Conservation (phyloP, 2,113 vertebrate genomes). For the Neopipo cinnamomea region DNA sequence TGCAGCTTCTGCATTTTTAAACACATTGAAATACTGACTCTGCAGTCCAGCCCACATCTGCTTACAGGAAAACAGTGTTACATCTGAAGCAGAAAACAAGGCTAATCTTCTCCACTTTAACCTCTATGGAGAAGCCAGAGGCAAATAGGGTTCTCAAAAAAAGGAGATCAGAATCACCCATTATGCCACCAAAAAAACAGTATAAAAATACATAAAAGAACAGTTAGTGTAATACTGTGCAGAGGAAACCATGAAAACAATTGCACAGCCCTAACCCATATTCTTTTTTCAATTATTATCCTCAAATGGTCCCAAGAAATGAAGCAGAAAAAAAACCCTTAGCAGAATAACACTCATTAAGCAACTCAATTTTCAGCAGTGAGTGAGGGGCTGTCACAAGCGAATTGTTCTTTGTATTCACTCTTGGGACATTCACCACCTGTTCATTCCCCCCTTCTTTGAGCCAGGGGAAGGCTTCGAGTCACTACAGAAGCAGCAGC, state of each 20-base stretch:
- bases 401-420: neutral
- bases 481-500: neutral
- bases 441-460: neutral
- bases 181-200: neutral
- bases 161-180: neutral
- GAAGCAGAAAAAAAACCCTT: constrained; percentile 39
- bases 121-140: neutral
- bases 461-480: neutral
- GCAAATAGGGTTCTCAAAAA: neutral
- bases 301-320: constrained; percentile 27
- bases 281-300: constrained; percentile 13
- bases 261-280: neutral
- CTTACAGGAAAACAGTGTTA: neutral
- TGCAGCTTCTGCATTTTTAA: constrained; percentile 22
- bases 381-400: neutral
- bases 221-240: neutral
- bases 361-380: constrained; percentile 4
- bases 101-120: neutral
- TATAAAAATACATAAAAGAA: neutral
- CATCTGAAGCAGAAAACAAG: constrained; percentile 32
- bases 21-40: neutral
- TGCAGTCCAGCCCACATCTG: neutral
- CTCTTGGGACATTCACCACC: constrained; percentile 23
- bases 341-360: constrained; percentile 21
- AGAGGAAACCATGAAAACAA: neutral